Evolutionary conservation across 2,888 invertebrate species (phyloP), one percentile per base, ranked within the genome.

Genomic region (Caenorhabditis zanzibari): DNA sequence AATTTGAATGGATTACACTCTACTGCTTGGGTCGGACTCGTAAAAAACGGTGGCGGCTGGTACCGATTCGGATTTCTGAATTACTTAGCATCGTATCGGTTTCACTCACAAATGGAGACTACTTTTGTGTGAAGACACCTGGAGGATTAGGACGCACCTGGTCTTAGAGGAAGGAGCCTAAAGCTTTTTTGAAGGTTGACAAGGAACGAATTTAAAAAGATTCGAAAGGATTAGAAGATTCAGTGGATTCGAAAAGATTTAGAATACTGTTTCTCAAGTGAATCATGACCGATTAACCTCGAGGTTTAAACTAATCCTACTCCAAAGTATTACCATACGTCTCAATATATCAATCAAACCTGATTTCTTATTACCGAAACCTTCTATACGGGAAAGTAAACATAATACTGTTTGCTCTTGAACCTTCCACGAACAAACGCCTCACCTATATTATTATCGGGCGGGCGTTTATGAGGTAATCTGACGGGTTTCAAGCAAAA

Each of bases 1-100:
- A 79, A 79, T 79, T 79, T 71, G 79, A 79, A 71, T 79, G 79
- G 79, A 79, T 79, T 79, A 79, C 79, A 69, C 71, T n/a, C n/a
- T n/a, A n/a, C n/a, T n/a, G n/a, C n/a, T 44, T 71, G 69, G 77
- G 76, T 71, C 69, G 77, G 69, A 77, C 68, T 77, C 69, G 47
- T 77, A 77, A 77, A 77, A 77, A 77, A 77, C 69, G 63, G 69
- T 71, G 69, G 77, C 54, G 69, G 61, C 77, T 59, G 69, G 77
- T 69, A 77, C 77, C 38, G 22, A 35, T 52, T 66, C 64, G 47
- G 52, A 63, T 44, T 44, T 63, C 32, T 26, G 26, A 35, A 58
- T 49, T 52, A 47, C 47, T n/a, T 47, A 19, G 47, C 47, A 47
- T 35, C 9, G 22, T n/a, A 49, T 49, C 28, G 19, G 7, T 35